Conservation (phyloP, 2,797 vertebrate genomes). For the Sebastes taczanowskii region DNA sequence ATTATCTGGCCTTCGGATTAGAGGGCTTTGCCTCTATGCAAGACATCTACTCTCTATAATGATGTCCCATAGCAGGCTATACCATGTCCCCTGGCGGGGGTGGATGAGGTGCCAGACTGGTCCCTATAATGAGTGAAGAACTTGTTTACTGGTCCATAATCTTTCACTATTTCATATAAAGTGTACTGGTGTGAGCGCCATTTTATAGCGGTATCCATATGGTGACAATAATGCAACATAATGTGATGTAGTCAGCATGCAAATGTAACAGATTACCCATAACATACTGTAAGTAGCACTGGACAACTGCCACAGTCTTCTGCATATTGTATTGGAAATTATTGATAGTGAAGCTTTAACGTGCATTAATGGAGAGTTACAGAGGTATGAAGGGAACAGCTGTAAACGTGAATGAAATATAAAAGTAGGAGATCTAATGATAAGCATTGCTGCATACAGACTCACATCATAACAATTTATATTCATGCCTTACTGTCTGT, state of each 20-base stretch:
- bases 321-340: background rate
- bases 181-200: background rate
- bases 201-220: background rate
- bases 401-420: background rate
- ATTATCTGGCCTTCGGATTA: slow-evolving; percentile 92
- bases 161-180: background rate
- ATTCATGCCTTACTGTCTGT: background rate
- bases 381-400: background rate
- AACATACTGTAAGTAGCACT: background rate
- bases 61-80: slow-evolving; percentile 70
- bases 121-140: background rate
- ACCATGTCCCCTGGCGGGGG: slow-evolving; percentile 62
- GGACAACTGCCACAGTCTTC: background rate
- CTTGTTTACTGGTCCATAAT: background rate
- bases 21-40: slow-evolving; percentile 83
- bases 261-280: background rate
- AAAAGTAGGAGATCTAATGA: background rate
- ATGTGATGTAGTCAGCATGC: background rate
- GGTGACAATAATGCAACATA: background rate
- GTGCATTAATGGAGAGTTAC: background rate
- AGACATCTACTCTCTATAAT: slow-evolving; percentile 82
- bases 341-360: background rate
- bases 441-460: too few species aligned
- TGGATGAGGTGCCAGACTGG: background rate
- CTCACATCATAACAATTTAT: background rate